Evolutionary conservation across 2,888 invertebrate species (phyloP), one percentile per base, ranked within the genome.

Genomic region (Drosophila picticornis): DNA sequence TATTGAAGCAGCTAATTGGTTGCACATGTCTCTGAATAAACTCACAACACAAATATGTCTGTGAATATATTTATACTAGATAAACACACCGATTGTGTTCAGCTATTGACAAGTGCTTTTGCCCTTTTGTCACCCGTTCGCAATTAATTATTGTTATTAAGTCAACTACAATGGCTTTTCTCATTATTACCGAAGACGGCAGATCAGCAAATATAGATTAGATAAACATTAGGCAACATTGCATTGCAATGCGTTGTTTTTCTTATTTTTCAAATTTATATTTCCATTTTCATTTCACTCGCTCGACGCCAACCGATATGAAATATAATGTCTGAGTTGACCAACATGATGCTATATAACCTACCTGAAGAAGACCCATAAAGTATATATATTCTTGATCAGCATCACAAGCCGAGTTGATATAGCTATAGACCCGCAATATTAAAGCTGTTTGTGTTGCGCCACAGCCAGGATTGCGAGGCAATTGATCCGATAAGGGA

Each of bases 1-100:
- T 63, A 65, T 56, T 68, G 56, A 72, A 38, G 38, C 61, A 51
- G 40, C 61, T 68, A 86, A 81, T 78, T 73, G 61, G 62, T 51
- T 72, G 68, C 70, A 73, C 53, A 50, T 57, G 60, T 63, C 29
- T 34, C 25, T 38, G 52, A 68, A 70, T 71, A 69, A 36, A 4
- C 9, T 9, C 7, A 32, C 22, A 53, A 34, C 22, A 7, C 2
- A 22, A 22, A 46, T 25, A 16, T 46, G 4, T 25, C 4, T 25
- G 1, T 25, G 7, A 1, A 46, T 16, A 2, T 46, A 46, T 7
- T 43, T 46, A 46, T 22, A 13, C 22, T 11, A 11, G n/a, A 43
- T 25, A 46, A 25, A 46, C 16, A 22, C 1, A 25, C 46, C 25
- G 46, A 46, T 46, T 46, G 25, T 9, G 16, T 46, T 46, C 13